A percentile compares a stretch with the other conserved stretches of the same genome.
Evolutionary conservation across 1,140 invertebrate genomes (phyloP).

Genomic region (Orius insidiosus): DNA sequence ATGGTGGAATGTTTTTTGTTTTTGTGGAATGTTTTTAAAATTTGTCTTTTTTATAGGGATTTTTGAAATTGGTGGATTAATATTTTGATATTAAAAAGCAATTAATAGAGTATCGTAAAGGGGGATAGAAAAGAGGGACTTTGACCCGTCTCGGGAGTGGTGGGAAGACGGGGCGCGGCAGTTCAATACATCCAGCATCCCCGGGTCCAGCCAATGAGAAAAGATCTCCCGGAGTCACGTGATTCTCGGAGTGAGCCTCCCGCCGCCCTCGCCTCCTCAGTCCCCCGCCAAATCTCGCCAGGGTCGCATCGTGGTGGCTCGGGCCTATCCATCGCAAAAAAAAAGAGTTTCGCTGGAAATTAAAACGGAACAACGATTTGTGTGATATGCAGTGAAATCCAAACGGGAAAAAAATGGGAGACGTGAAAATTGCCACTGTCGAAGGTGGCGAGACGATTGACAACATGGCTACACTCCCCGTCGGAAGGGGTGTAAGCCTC

Average conservation of each 20-base stretch:
- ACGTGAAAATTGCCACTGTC: constrained; percentile 70
- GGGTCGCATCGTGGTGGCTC: not conserved
- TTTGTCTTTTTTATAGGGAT: too few relatives aligned
- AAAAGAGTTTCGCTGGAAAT: too few relatives aligned
- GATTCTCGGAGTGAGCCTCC: constrained; percentile 1
- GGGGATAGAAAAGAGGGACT: constrained; percentile 6
- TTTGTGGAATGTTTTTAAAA: too few relatives aligned
- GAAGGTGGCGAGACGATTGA: constrained; percentile 36
- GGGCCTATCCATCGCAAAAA: too few relatives aligned
- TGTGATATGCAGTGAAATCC: too few relatives aligned
- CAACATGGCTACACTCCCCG: constrained; percentile 70
- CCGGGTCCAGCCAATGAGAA: not conserved
- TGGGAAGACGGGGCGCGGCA: constrained; percentile 9
- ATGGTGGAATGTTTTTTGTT: too few relatives aligned
- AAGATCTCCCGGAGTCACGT: not conserved
- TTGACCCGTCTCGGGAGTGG: not conserved
- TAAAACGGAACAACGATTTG: too few relatives aligned
- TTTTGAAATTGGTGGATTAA: too few relatives aligned
- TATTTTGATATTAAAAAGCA: too few relatives aligned
- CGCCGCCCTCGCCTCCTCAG: not conserved
- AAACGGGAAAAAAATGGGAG: constrained; percentile 36
- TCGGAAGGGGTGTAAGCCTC: constrained; percentile 31
- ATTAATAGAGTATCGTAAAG: not conserved
- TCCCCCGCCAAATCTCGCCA: constrained; percentile 1
- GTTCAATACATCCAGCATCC: constrained; percentile 10